Evolutionary conservation across 2,113 vertebrate genomes (phyloP).

Genomic region (Zootoca vivipara): DNA sequence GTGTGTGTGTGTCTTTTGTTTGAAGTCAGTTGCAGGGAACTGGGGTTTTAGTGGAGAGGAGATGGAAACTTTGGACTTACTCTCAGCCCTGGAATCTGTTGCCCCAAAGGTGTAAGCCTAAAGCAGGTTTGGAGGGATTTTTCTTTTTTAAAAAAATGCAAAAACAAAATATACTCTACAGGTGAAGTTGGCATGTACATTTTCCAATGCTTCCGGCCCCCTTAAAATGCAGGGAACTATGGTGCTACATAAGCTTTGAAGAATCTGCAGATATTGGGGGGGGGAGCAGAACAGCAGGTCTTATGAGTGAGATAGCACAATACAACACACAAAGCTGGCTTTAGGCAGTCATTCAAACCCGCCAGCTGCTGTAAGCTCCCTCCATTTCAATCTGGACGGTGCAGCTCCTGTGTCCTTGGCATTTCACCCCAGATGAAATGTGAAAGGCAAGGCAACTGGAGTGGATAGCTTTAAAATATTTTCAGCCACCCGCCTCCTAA

Average conservation of each 20-base stretch:
- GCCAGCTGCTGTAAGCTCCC: too few relatives aligned
- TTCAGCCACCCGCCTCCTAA: background rate
- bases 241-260: background rate
- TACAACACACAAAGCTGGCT: background rate
- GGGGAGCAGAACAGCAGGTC: background rate
- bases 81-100: background rate
- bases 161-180: background rate
- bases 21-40: accelerated
- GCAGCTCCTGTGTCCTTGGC: background rate
- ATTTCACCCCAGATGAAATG: background rate
- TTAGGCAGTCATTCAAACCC: background rate
- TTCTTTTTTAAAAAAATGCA: too few relatives aligned
- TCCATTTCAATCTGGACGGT: background rate
- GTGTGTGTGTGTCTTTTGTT: too few relatives aligned
- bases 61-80: too few relatives aligned
- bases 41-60: background rate
- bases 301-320: background rate
- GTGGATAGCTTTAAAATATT: background rate
- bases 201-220: background rate
- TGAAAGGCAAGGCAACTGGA: background rate
- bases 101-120: background rate
- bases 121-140: background rate
- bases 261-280: background rate
- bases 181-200: background rate
- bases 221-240: background rate